A percentile compares a stretch with the other conserved stretches of the same genome.
These are phyloP conservation scores for Rhegmatorhina hoffmannsi DNA, from an alignment of 2,113 vertebrate species.

Conservation along the genomic window DNA sequence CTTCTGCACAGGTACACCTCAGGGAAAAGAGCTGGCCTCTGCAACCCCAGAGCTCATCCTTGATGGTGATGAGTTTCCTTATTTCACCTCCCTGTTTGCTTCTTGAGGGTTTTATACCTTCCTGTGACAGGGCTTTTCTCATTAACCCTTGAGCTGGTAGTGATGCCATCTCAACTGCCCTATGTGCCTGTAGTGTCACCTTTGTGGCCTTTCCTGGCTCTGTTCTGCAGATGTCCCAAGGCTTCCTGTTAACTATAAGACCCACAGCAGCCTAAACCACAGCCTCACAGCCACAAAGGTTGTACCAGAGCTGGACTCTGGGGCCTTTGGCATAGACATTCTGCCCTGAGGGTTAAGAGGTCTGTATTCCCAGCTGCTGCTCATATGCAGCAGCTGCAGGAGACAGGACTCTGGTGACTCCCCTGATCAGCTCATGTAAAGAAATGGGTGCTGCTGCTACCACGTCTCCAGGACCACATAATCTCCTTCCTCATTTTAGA, in stretches of 20 bases:
- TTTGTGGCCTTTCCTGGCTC: not conserved
- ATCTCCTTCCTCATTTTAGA: not conserved
- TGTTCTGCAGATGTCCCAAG: not conserved
- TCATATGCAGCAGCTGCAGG: not conserved
- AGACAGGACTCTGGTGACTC: not conserved
- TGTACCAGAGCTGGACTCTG: not conserved
- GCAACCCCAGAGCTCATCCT: not conserved
- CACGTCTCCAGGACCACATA: not conserved
- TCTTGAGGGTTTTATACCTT: not conserved
- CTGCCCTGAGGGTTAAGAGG: rapidly evolving
- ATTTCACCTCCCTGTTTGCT: not conserved
- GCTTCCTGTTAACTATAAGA: not conserved
- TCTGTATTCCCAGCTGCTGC: not conserved
- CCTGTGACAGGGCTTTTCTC: not conserved
- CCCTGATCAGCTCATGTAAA: not conserved
- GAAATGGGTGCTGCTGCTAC: not conserved
- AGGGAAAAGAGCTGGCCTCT: not conserved
- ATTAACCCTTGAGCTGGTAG: not conserved
- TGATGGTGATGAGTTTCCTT: not conserved
- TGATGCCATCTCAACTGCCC: not conserved
- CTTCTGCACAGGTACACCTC: not conserved
- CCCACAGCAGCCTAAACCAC: not conserved
- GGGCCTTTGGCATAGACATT: rapidly evolving
- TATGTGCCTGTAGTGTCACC: not conserved
- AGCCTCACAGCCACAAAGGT: rapidly evolving